These are phyloP conservation scores for Caenorhabditis macrosperma DNA, from an alignment of 2,888 invertebrate species.

Conservation along the genomic window DNA sequence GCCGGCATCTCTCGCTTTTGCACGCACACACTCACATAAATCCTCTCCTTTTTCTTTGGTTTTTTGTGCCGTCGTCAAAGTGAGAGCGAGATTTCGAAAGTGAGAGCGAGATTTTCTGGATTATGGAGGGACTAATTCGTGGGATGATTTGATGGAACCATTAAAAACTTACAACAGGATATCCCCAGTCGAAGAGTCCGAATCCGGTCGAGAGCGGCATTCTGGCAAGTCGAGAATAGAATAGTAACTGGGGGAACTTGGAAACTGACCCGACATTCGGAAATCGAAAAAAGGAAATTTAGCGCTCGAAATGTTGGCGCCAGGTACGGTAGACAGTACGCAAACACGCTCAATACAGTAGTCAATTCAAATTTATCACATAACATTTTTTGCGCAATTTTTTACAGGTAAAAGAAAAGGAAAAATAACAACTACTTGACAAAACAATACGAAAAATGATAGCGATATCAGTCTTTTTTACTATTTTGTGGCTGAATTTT, in stretches of 20 bases:
- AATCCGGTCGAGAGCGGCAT: constrained; percentile 12
- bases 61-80: not conserved
- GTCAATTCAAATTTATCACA: no score
- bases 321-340: constrained; percentile 9
- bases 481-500: constrained; percentile 53
- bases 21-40: constrained; percentile 34
- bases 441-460: no score
- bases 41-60: constrained; percentile 7
- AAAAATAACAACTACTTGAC: no score
- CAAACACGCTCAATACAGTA: constrained; percentile 3
- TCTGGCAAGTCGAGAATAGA: not conserved
- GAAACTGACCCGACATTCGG: no score
- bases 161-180: constrained; percentile 4
- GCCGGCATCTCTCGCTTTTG: constrained; percentile 21
- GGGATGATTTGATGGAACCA: not conserved
- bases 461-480: no score
- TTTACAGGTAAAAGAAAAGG: no score
- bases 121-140: not conserved
- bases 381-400: no score
- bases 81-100: not conserved
- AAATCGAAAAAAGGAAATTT: not conserved
- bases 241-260: not conserved
- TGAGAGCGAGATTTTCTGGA: not conserved
- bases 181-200: constrained; percentile 43
- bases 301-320: no score